Base-by-base conservation (phyloP, 2,113 vertebrate genomes). In the Hypomesus transpacificus region DNA sequence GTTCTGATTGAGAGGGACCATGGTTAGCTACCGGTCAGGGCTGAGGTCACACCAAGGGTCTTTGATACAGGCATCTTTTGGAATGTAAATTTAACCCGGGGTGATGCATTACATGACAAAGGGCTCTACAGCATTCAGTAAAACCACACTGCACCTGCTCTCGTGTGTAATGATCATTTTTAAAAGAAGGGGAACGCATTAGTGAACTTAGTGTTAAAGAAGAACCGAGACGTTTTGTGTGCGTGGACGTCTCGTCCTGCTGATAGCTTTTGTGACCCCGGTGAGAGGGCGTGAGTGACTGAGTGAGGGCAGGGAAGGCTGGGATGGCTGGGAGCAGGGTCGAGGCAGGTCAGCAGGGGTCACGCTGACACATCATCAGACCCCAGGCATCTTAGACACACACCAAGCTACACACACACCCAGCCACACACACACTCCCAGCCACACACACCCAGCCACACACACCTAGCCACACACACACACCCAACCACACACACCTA, bases 71-170 rank as follows among this genome's bases (percentile, higher is more conserved):
- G 67, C 62, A 78, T 81, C 87, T 84, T 86, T 88, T 83, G 83
- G 78, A 77, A 90, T 90, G 89, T 86, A 87, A 90, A 90, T 90
- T 85, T 87, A 77, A 73, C 80, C 66, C 69, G 56, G 76, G 79
- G 79, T 74, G 76, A 80, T 77, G 79, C 80, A 82, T 59, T 73
- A 74, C 75, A 72, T 77, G 76, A 89, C 83, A 89, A 89, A 84
- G 31, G 81, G 73, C 69, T 34, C 52, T 70, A 80, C 66, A 72
- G 82, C 72, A 34, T 75, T 78, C 74, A 4, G 75, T 74, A 74
- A 75, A 82, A 81, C 11, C 82, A 87, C 80, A 76, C 76, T 83
- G 82, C 86, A 90, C 78, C 87, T 90, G 87, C 73, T 73, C 54
- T 79, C 86, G 82, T 88, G 84, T 85, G 77, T 80, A 75, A 75